phyloP scores from a whole-genome alignment of 2,888 invertebrate species.

The Argyra leucocephala region DNA sequence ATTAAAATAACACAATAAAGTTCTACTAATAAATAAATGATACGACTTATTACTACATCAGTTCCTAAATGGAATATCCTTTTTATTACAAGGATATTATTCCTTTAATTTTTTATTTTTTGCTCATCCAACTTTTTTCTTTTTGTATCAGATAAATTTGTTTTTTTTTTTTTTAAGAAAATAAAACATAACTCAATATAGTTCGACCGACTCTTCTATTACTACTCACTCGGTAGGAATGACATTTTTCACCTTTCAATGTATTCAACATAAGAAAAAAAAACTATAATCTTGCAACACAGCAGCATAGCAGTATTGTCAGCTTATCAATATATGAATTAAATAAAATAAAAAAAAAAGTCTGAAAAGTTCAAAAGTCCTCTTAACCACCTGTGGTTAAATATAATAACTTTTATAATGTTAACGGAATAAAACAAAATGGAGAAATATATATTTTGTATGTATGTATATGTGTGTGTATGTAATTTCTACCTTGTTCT shows the following conservation, averaged over 20 bases:
- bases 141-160: too few relatives aligned
- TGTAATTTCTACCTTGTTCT: too few relatives aligned
- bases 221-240: background rate
- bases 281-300: too few relatives aligned
- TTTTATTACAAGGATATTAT: background rate
- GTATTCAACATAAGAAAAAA: too few relatives aligned
- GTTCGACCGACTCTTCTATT: background rate
- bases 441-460: too few relatives aligned
- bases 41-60: background rate
- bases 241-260: background rate
- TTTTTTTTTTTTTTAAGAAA: background rate
- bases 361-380: conserved; percentile 3
- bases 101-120: background rate
- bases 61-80: too few relatives aligned
- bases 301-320: too few relatives aligned
- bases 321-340: too few relatives aligned
- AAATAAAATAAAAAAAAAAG: background rate
- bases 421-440: too few relatives aligned
- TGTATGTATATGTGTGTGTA: too few relatives aligned
- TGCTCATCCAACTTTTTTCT: too few relatives aligned
- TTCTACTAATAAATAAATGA: background rate
- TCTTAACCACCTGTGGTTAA: conserved; percentile 4
- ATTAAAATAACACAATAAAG: background rate
- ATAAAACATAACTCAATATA: background rate
- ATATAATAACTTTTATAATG: background rate